phyloP scores from a whole-genome alignment of 1,140 invertebrate genomes.

The fruit fly (Drosophila melanogaster) region DNA sequence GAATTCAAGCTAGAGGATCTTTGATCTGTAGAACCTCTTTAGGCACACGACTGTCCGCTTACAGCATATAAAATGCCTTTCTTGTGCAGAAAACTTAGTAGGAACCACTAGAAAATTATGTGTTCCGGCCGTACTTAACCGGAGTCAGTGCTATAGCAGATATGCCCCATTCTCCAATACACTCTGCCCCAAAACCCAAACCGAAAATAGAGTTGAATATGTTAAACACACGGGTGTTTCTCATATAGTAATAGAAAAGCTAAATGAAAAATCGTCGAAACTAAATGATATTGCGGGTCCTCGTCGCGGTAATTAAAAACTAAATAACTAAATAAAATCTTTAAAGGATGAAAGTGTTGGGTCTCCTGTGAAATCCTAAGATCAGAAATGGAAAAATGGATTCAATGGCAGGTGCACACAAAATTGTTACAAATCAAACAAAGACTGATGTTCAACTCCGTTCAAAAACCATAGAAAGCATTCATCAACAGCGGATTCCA shows the following conservation, averaged over 20 bases:
- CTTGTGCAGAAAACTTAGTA: slow-evolving; percentile 7
- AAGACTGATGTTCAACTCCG: slow-evolving; percentile 66
- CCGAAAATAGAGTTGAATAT: slow-evolving; percentile 25
- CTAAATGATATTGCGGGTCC: slow-evolving; percentile 59
- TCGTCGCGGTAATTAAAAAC: slow-evolving; percentile 59
- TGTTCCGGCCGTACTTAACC: slow-evolving; percentile 68
- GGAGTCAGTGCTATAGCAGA: slow-evolving; percentile 61
- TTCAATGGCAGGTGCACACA: slow-evolving; percentile 3
- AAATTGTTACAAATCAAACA: slow-evolving; percentile 48
- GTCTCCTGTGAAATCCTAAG: slow-evolving; percentile 48
- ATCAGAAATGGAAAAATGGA: slow-evolving; percentile 21
- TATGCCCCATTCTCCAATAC: slow-evolving; percentile 18
- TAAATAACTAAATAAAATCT: slow-evolving; percentile 22
- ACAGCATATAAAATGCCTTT: not conserved
- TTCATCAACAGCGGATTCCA: slow-evolving; percentile 31
- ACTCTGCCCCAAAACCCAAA: slow-evolving; percentile 37
- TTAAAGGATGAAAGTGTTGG: slow-evolving; percentile 46
- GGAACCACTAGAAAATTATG: slow-evolving; percentile 8
- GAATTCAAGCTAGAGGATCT: slow-evolving; percentile 10
- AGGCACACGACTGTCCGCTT: slow-evolving; percentile 32
- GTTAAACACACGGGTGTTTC: slow-evolving; percentile 33
- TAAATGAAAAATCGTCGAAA: slow-evolving; percentile 39
- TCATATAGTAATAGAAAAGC: slow-evolving; percentile 15
- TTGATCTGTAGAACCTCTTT: slow-evolving; percentile 22
- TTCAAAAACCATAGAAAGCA: slow-evolving; percentile 43